Evolutionary conservation across 2,113 vertebrate species (phyloP).

Genomic region (Potamarius usumacintae): DNA sequence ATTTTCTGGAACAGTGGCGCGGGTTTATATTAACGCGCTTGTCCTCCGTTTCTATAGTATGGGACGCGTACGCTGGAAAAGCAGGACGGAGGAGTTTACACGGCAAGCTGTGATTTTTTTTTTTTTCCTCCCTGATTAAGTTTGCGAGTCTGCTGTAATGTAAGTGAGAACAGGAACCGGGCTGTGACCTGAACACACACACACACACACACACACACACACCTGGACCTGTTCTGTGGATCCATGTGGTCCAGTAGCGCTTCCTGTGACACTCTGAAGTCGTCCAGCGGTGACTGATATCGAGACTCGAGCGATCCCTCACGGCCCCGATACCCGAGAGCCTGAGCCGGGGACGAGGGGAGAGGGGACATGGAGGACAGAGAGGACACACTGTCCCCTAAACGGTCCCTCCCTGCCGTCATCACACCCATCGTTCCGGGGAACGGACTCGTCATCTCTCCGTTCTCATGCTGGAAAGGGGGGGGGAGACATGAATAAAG

Average conservation of each 20-base stretch:
- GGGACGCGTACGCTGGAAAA: neutral
- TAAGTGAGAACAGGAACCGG: neutral
- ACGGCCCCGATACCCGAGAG: slow-evolving; percentile 74
- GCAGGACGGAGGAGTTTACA: too few species aligned
- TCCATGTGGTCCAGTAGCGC: slow-evolving; percentile 87
- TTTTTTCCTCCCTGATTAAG: too few species aligned
- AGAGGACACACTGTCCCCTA: slow-evolving; percentile 70
- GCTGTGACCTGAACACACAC: too few species aligned
- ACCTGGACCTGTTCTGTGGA: slow-evolving; percentile 83
- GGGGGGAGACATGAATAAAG: neutral
- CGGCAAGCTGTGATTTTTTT: too few species aligned
- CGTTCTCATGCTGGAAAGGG: slow-evolving; percentile 81
- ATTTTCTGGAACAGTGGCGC: neutral
- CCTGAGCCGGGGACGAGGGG: slow-evolving; percentile 74
- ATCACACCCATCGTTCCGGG: slow-evolving; percentile 60
- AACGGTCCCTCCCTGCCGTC: slow-evolving; percentile 77
- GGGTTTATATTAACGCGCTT: neutral
- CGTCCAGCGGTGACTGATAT: slow-evolving; percentile 91
- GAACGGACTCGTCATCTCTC: slow-evolving; percentile 79
- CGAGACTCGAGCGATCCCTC: slow-evolving; percentile 88
- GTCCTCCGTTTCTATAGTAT: too few species aligned
- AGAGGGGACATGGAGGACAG: slow-evolving; percentile 68
- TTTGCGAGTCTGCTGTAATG: too few species aligned
- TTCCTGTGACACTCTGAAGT: slow-evolving; percentile 89
- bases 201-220: neutral